A percentile compares a stretch with the other conserved stretches of the same genome.
Conservation (phyloP, 2,113 vertebrate genomes). For the Campylomormyrus numenius region DNA sequence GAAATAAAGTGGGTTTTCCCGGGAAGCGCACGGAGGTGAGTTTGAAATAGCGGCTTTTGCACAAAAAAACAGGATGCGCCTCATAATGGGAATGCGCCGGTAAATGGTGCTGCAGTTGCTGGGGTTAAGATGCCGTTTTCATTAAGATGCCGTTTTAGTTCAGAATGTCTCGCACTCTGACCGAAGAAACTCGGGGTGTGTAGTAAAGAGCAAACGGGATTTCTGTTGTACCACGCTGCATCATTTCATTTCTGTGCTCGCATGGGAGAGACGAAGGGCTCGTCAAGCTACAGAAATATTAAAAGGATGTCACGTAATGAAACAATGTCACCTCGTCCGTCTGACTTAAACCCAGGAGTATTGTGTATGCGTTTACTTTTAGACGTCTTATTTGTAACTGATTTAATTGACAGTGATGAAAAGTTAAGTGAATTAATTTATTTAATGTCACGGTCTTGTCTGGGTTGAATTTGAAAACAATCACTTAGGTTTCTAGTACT, state of each 20-base stretch:
- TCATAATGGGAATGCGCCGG: neutral
- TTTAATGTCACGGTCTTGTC: neutral
- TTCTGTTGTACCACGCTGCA: neutral
- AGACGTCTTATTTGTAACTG: neutral
- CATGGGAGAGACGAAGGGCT: neutral
- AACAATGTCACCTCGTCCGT: neutral
- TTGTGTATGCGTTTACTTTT: neutral
- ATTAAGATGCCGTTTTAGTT: neutral
- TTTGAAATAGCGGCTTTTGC: neutral
- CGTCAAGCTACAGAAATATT: neutral
- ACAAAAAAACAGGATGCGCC: neutral
- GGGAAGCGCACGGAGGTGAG: conserved; percentile 18
- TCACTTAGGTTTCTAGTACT: neutral
- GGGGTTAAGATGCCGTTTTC: neutral
- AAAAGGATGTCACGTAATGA: neutral
- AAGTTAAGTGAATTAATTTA: neutral
- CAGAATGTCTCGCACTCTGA: neutral
- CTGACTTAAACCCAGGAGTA: neutral
- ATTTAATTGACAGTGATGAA: neutral
- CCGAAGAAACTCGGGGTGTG: neutral
- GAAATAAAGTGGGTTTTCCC: neutral
- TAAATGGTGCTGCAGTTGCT: neutral
- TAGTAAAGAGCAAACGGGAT: neutral
- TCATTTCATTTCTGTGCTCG: neutral
- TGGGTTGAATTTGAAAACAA: neutral